phyloP scores from a whole-genome alignment of 2,113 vertebrate genomes.

The Paratilapia polleni region DNA sequence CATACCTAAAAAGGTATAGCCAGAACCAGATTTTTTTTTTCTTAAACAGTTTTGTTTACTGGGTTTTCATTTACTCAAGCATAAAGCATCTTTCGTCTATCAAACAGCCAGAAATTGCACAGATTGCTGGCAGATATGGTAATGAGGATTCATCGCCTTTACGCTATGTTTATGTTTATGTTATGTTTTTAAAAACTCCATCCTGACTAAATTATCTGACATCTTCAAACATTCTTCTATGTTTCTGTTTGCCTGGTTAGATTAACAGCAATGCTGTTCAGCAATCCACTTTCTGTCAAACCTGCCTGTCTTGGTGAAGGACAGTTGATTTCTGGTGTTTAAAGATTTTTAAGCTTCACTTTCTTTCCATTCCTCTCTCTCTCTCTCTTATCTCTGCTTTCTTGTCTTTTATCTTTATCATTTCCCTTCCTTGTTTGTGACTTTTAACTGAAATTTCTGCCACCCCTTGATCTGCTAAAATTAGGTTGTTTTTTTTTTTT shows the following conservation, averaged over 20 bases:
- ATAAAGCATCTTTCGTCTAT: neutral
- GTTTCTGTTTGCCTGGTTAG: neutral
- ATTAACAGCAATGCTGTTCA: neutral
- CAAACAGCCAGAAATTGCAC: neutral
- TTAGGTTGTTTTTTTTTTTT: accelerated
- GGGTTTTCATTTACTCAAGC: neutral
- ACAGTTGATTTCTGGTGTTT: neutral
- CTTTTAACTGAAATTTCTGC: neutral
- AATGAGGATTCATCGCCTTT: neutral
- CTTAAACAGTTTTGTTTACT: neutral
- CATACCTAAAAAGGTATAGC: neutral
- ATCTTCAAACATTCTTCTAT: neutral
- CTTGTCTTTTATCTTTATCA: neutral
- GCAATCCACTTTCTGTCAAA: neutral
- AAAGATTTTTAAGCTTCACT: neutral
- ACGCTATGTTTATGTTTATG: neutral
- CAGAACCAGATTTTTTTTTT: too few species aligned
- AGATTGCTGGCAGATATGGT: neutral
- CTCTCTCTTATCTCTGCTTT: neutral
- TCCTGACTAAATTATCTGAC: neutral
- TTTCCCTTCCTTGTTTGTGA: neutral
- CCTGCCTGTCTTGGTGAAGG: neutral
- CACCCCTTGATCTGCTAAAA: neutral
- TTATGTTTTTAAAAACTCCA: neutral
- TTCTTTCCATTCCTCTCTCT: neutral